These are phyloP conservation scores for Himalopsyche anomala DNA, from an alignment of 2,888 invertebrate species.

Conservation along the genomic window DNA sequence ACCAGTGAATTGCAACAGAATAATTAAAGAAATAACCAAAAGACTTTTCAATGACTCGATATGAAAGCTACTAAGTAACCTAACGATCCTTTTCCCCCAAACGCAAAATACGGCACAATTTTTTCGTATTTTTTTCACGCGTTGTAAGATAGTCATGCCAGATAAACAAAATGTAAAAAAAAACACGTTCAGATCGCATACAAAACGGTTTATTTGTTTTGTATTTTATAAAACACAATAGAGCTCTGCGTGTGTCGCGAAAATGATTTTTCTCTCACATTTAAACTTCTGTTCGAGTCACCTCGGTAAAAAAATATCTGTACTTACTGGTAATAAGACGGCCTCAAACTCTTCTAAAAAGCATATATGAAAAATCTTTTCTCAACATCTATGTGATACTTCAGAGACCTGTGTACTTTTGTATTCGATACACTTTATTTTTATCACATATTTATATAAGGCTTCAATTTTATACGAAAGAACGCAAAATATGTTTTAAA, in stretches of 20 bases:
- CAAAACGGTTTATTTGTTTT: slow-evolving; percentile 30
- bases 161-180: slow-evolving; percentile 22
- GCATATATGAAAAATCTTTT: neutral
- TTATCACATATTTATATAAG: too few species aligned
- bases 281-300: slow-evolving; percentile 22
- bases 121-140: slow-evolving; percentile 26
- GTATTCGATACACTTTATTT: too few species aligned
- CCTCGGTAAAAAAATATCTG: slow-evolving; percentile 4
- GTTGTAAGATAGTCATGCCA: neutral
- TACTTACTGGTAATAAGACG: slow-evolving; percentile 3
- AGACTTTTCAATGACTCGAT: neutral
- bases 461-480: too few species aligned
- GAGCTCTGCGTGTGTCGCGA: slow-evolving; percentile 3
- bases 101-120: neutral
- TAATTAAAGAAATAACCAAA: neutral
- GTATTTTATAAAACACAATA: slow-evolving; percentile 12
- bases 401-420: too few species aligned
- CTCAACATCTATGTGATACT: neutral
- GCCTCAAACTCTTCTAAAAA: neutral
- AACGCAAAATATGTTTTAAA: too few species aligned
- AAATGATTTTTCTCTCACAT: neutral
- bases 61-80: neutral
- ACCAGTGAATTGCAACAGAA: too few species aligned
- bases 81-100: neutral
- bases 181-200: slow-evolving; percentile 26